phyloP scores from a whole-genome alignment of 2,888 invertebrate species.

The Escarpia spicata region DNA sequence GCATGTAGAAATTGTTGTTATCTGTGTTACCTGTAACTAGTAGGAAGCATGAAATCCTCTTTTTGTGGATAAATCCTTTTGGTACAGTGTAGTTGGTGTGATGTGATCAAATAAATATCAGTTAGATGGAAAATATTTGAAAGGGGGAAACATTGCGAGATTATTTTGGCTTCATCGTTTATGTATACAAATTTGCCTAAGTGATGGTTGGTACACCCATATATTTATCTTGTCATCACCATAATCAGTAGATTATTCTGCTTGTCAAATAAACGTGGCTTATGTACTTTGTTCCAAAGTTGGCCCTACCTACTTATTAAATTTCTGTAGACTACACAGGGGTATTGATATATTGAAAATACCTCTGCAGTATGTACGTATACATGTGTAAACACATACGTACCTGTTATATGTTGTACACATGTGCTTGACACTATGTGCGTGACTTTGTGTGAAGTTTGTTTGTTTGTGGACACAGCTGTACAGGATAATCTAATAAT shows the following conservation, averaged over 20 bases:
- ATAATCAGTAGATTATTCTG: neutral
- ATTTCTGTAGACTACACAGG: neutral
- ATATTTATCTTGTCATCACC: neutral
- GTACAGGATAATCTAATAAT: neutral
- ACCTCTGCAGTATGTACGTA: neutral
- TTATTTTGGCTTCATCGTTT: neutral
- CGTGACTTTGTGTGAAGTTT: neutral
- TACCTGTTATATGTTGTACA: neutral
- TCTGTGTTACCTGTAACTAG: neutral
- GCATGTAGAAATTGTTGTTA: neutral
- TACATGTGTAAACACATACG: neutral
- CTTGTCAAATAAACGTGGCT: neutral
- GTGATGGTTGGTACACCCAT: neutral
- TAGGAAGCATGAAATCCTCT: neutral
- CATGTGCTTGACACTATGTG: neutral
- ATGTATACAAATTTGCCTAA: neutral
- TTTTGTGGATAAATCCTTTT: neutral
- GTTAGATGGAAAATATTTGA: neutral
- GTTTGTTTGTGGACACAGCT: neutral
- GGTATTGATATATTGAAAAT: neutral
- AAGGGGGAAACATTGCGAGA: neutral
- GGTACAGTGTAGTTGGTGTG: neutral
- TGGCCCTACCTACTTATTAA: neutral
- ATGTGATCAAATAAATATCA: no score
- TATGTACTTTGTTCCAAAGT: neutral